These are phyloP conservation scores for Cricetomys ansorgei DNA, from an alignment of 2,113 vertebrate species.

Conservation along the genomic window DNA sequence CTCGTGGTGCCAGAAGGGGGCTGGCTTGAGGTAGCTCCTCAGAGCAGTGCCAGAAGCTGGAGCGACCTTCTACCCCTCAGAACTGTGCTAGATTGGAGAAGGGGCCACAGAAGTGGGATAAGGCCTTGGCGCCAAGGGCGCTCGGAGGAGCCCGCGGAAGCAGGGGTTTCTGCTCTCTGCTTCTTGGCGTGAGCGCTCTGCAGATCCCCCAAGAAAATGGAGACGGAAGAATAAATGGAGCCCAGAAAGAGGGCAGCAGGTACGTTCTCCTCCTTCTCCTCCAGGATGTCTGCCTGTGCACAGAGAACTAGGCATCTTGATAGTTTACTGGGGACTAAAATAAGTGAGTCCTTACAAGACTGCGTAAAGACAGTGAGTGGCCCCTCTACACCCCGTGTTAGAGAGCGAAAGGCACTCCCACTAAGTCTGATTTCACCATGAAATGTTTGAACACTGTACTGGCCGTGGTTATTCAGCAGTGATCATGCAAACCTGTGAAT, in stretches of 20 bases:
- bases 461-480: neutral
- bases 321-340: neutral
- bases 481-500: conserved; percentile 17
- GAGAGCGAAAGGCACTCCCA: neutral
- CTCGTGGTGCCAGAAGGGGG: too few species aligned
- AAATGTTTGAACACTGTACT: neutral
- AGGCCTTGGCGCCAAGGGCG: neutral
- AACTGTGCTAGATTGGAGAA: neutral
- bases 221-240: neutral
- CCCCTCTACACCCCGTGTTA: neutral
- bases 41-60: neutral
- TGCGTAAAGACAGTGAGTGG: neutral
- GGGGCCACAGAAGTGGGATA: neutral
- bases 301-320: neutral
- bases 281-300: fast-evolving
- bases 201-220: neutral
- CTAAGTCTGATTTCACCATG: neutral
- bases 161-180: neutral
- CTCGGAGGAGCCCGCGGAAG: neutral
- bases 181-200: neutral
- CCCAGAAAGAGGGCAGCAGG: neutral
- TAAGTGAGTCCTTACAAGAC: neutral
- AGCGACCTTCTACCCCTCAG: neutral
- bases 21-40: neutral
- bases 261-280: neutral